Evolutionary conservation across 2,113 vertebrate genomes (phyloP), one percentile per base, ranked within the genome.

Genomic region (Reinhardtius hippoglossoides): DNA sequence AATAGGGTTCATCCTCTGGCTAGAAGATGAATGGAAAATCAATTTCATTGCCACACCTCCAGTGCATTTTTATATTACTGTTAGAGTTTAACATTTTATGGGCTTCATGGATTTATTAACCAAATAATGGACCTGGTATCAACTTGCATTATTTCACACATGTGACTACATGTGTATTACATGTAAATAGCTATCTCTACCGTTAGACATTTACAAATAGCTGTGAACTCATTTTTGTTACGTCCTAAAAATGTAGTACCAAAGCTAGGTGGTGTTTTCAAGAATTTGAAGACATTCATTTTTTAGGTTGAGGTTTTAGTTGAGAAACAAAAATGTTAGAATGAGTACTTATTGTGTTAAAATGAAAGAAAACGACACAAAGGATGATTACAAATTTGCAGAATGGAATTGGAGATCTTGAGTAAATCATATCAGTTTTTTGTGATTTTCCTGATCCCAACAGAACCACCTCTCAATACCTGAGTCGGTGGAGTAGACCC

Each of bases 401-500:
- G 55, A 15, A 35, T 35, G 15, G 26, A 60, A 20, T 10, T 60
- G 21, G 37, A 31, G 5, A 7, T 67, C 5, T 20, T 20, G 1
- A 21, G 20, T 54, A 10, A 54, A n/a, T 20, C 50, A n/a, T 48
- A 48, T 48, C 26, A 31, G 27, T 27, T 23, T 16, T 1, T 8
- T 37, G n/a, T 61, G 27, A 52, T 60, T 35, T 60, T 54, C 2
- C n/a, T n/a, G 44, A 10, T 31, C 16, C 16, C 2, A 18, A 1
- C 16, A 12, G 27, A 37, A 9, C 3, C 24, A 40, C n/a, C 56
- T 12, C 2, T 3, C 5, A 1, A 9, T 95, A 99, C 98, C 98
- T 91, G 97, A 94, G 89, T 99, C 97, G 0, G 97, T 98, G 80
- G 97, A 98, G 87, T 99, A 99, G 80, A 99, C 94, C 6, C 98